A percentile compares a stretch with the other conserved stretches of the same genome.
phyloP scores from a whole-genome alignment of 2,888 invertebrate species.

The Tricholauxania praeusta region DNA sequence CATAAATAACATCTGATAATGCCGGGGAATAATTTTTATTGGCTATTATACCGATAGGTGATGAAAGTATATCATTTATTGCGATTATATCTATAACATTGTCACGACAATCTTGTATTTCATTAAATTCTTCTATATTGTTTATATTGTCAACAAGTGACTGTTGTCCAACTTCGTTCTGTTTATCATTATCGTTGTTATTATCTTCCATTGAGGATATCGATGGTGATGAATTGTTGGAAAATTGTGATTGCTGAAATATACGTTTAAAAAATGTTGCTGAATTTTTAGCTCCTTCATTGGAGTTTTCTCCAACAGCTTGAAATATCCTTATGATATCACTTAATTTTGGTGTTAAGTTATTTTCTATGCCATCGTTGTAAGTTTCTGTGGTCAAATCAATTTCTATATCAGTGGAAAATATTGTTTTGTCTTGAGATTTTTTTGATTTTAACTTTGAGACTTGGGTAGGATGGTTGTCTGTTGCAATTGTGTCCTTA shows the following conservation, averaged over 20 bases:
- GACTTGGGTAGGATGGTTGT: too few relatives aligned
- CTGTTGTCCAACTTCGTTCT: background rate
- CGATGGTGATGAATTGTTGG: too few relatives aligned
- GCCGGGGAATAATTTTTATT: background rate
- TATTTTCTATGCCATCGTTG: background rate
- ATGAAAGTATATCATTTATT: background rate
- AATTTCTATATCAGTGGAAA: background rate
- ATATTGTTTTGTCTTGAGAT: background rate
- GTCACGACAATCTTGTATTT: constrained; percentile 7
- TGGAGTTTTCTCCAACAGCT: background rate
- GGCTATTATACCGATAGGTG: background rate
- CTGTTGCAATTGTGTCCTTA: too few relatives aligned
- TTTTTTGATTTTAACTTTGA: too few relatives aligned
- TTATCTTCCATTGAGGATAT: too few relatives aligned
- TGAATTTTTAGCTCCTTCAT: too few relatives aligned
- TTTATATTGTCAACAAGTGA: background rate
- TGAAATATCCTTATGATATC: background rate
- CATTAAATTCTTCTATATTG: background rate
- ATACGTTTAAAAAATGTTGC: too few relatives aligned
- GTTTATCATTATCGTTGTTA: too few relatives aligned
- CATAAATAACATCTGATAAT: background rate
- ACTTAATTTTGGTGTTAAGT: background rate
- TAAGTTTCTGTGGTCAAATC: background rate
- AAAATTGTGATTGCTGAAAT: too few relatives aligned
- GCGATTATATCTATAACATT: background rate